Base-by-base conservation (phyloP, 2,888 invertebrate species). In the Panzeria rudis region DNA sequence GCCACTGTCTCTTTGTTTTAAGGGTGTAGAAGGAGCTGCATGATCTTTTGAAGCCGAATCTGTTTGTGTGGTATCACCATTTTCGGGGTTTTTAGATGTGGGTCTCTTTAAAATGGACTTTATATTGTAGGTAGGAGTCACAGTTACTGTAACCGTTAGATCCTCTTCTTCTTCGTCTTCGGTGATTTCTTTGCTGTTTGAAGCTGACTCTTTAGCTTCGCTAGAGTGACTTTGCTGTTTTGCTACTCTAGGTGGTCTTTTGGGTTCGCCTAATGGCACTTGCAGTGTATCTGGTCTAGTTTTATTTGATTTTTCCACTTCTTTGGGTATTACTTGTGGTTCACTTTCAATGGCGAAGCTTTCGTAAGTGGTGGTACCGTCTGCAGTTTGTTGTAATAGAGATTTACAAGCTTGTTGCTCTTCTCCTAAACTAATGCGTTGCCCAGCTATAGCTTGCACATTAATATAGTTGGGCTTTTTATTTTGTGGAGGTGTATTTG, bases 381-480 rank as follows among this genome's bases (percentile, higher is more conserved):
- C 93, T 84, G 92, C 87, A 50, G 86, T 88, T 79, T 89, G 89
- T 71, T 87, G 88, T 62, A 88, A 92, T 84, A 92, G 88, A 87
- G 91, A 92, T 87, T 92, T 92, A 87, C 90, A 86, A 69, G 91
- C 91, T 25, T 87, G 84, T 73, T 88, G 88, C 35, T 88, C 87
- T 87, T 94, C 94, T 87, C 94, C 95, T 87, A 95, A 94, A 86
- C 95, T 93, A 87, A 96, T 95, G 89, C 95, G 93, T 90, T 95
- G 95, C 9, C 96, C 96, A 11, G 95, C 94, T 80, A 96, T 95
- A 83, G 94, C 95, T 88, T 94, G 94, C 0, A 94, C 94, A 90
- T 93, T 94, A 71, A 92, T 92, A 89, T 94, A 94, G 80, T 86
- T 89, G n/a, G 81, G 77, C 29, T 86, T 86, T 44, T 85, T 85